phyloP scores from a whole-genome alignment of 2,113 vertebrate species.

The Bambusicola thoracicus region DNA sequence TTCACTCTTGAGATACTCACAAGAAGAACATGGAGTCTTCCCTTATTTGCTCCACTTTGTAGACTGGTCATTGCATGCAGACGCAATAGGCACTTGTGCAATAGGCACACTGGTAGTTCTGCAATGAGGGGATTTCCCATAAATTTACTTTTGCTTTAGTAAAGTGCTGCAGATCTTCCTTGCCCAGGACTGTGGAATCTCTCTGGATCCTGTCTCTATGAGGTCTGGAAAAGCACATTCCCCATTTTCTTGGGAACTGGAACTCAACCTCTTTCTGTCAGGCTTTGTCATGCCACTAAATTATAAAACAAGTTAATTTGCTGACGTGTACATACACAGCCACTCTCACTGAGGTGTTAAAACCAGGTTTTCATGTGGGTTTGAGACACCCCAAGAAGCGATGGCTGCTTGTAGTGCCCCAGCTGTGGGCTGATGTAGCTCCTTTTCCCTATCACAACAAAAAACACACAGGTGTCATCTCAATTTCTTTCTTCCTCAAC shows the following conservation, averaged over 20 bases:
- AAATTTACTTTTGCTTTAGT: neutral
- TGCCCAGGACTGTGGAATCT: neutral
- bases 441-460: neutral
- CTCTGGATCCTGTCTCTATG: neutral
- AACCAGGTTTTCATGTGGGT: neutral
- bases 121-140: neutral
- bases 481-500: neutral
- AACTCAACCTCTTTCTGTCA: neutral
- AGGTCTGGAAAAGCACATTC: neutral
- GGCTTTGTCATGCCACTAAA: neutral
- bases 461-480: neutral
- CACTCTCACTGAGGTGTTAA: neutral
- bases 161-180: neutral
- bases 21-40: neutral
- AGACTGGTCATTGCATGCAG: fast-evolving
- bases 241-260: neutral
- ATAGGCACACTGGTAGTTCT: neutral
- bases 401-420: neutral
- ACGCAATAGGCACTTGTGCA: neutral
- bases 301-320: neutral
- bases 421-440: neutral
- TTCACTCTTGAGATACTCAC: neutral
- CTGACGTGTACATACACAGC: neutral
- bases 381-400: neutral
- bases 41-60: fast-evolving